These are phyloP conservation scores for Procambarus clarkii DNA, from an alignment of 1,140 invertebrate genomes.

Conservation along the genomic window DNA sequence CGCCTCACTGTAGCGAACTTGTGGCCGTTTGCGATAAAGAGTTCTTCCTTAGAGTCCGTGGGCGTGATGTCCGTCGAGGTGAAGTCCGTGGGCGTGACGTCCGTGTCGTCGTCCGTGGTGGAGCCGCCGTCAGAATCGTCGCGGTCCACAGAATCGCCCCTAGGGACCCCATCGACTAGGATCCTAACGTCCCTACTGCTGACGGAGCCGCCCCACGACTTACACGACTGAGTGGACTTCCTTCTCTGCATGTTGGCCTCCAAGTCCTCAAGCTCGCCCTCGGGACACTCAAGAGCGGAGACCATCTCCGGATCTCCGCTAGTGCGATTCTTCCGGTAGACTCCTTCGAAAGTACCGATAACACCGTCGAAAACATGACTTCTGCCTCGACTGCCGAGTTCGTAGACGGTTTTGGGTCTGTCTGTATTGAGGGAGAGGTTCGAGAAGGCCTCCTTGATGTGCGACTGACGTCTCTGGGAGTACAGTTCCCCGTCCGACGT, in stretches of 20 bases:
- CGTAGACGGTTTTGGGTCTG: slow-evolving; percentile 3
- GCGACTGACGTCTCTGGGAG: neutral
- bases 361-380: too few relatives aligned
- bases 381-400: neutral
- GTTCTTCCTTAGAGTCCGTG: slow-evolving; percentile 9
- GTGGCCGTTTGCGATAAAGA: neutral
- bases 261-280: neutral
- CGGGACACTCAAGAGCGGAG: too few relatives aligned
- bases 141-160: neutral
- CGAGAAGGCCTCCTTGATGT: neutral
- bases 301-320: neutral
- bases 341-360: neutral
- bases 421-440: neutral
- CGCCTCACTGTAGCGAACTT: slow-evolving; percentile 27
- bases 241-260: neutral
- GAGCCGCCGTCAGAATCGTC: neutral
- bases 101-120: slow-evolving; percentile 13
- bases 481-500: slow-evolving; percentile 35
- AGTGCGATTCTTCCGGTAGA: neutral
- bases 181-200: neutral
- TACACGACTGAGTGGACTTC: neutral
- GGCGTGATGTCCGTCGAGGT: slow-evolving; percentile 25
- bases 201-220: neutral
- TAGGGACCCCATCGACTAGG: neutral
- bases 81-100: neutral